Base-by-base conservation (phyloP, 2,113 vertebrate genomes). In the Pseudopipra pipra region DNA sequence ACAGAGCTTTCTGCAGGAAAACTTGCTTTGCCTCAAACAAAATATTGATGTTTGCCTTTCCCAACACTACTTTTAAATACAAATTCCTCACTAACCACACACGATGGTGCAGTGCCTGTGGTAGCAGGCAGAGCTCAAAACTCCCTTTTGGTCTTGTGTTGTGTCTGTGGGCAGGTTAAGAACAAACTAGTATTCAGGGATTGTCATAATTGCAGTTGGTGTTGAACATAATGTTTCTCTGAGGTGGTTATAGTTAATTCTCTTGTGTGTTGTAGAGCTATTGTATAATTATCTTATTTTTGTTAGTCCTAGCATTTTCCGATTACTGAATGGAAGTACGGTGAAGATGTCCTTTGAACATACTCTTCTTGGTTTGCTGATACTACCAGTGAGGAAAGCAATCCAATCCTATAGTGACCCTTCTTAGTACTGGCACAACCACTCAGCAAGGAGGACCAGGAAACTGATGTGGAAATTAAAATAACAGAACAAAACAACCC, bases 11-110 rank as follows among this genome's bases (percentile, higher is more conserved):
- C 90, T 90, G 70, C 39, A 58, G 82, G 76, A 80, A 75, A 84
- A 71, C 55, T 52, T 59, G 47, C 44, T 88, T 94, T 93, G 52
- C 82, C 68, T 94, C 82, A 52, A 75, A 73, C 75, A 83, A 81
- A 93, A 86, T 95, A 84, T 31, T 91, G 78, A 55, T 58, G 63
- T 93, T 92, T 95, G 61, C 44, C 66, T 94, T 86, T 84, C 58
- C 44, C 31, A 68, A 66, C 23, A 21, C 51, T 87, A 37, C 68
- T 86, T 87, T 33, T 30, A 87, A 75, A 39, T 84, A 68, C 37
- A 46, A 27, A 90, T 82, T 90, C 83, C 83, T 92, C 24, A 18
- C 25, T 61, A 52, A 72, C 65, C 65, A n/a, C 80, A 72, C 0
- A 0, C 14, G 6, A 28, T 2, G 24, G 19, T 74, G 2, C 31